Evolutionary conservation across 2,113 vertebrate genomes (phyloP), one percentile per base, ranked within the genome.

Genomic region (Chelonoidis abingdonii): DNA sequence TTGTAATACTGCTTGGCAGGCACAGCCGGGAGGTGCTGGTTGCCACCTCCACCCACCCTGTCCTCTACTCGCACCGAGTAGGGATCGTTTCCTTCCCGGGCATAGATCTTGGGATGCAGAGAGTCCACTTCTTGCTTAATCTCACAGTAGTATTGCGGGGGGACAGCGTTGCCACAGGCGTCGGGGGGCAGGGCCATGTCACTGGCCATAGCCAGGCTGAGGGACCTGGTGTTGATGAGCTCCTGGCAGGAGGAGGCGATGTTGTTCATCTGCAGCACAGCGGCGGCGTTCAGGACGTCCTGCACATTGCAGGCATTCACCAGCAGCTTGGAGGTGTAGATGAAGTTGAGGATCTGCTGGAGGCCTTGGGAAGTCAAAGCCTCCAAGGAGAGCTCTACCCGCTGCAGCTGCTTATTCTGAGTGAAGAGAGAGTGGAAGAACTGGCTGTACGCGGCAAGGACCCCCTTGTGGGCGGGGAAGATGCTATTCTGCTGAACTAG

Each of bases 341-440:
- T 99, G 98, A 99, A 99, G 97, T 99, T 99, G 93, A 99, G 99
- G 98, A 99, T 99, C 97, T 99, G 99, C 98, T 99, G 99, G 84
- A 99, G 98, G 94, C 99, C 99, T 49, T 99, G 98, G 0, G 99
- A 99, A 13, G 99, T 99, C 96, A 99, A 98, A 2, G 99, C 98
- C 92, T 99, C 99, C 97, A 99, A 97, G 0, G 99, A 99, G 87
- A 99, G 98, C 98, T 99, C 99, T 69, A 99, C 99, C 0, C 98
- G 98, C 82, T 99, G 99, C 94, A 99, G 98, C 96, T 99, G 99
- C 97, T 99, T 99, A 98, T 99, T 99, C 92, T 99, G 99, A 80
- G 99, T 99, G 95, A 99, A 99, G 94, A 99, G 99, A 1, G 99
- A 99, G 97, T 99, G 99, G 98, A 99, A 99, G 98, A 99, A 99